A percentile compares a stretch with the other conserved stretches of the same genome.
Conservation (phyloP, 2,888 invertebrate species). For the Caenorhabditis imperialis region DNA sequence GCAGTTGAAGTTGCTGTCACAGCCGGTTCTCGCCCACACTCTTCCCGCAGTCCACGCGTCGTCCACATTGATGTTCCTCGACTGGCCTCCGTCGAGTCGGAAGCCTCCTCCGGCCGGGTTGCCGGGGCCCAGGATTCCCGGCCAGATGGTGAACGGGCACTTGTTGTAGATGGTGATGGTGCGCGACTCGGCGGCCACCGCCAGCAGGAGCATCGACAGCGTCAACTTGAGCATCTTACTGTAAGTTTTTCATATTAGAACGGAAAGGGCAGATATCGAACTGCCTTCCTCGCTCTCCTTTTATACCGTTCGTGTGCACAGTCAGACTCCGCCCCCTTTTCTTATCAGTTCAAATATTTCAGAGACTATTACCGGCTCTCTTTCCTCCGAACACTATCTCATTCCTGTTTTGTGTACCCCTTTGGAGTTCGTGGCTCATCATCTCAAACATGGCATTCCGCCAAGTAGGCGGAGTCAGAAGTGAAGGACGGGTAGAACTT, state of each 20-base stretch:
- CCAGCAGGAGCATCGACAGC: constrained; percentile 29
- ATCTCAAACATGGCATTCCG: background rate
- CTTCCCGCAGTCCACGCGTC: constrained; percentile 68
- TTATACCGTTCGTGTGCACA: too few relatives aligned
- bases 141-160: constrained; percentile 72
- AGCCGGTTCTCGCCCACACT: constrained; percentile 71
- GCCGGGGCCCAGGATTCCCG: constrained; percentile 66
- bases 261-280: too few relatives aligned
- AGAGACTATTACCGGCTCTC: background rate
- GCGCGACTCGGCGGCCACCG: constrained; percentile 28
- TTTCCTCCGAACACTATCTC: too few relatives aligned
- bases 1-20: constrained; percentile 68
- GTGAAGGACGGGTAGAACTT: constrained; percentile 20
- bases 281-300: too few relatives aligned
- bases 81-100: constrained; percentile 57
- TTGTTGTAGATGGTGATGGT: constrained; percentile 65
- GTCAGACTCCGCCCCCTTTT: background rate
- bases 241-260: too few relatives aligned
- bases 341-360: constrained; percentile 7
- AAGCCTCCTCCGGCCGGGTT: constrained; percentile 67
- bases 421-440: too few relatives aligned
- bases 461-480: constrained; percentile 6
- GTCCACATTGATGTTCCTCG: constrained; percentile 56
- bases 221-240: constrained; percentile 30
- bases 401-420: too few relatives aligned